Percentiles rank a stretch among this genome's conserved stretches.
Evolutionary conservation across 2,797 vertebrate genomes (phyloP).

Genomic region (Sternarchorhynchus goeldii): DNA sequence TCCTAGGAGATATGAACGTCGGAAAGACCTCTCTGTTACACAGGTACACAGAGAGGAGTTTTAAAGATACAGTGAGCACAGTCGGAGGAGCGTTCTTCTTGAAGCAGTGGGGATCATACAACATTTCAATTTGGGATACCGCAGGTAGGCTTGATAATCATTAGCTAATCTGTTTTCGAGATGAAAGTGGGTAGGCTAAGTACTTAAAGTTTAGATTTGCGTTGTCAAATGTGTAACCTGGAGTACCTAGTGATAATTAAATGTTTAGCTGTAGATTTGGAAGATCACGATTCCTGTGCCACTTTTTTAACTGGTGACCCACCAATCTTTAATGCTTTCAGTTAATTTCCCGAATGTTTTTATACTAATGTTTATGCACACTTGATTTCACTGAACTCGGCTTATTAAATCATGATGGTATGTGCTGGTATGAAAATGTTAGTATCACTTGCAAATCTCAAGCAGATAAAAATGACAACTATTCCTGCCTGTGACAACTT

Average conservation of each 20-base stretch:
- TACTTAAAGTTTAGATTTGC: background rate
- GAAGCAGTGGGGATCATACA: constrained; percentile 93
- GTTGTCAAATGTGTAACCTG: background rate
- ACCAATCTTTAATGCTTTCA: background rate
- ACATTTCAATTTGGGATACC: constrained; percentile 96
- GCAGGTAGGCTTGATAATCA: constrained; percentile 76
- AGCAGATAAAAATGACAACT: background rate
- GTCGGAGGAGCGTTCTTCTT: constrained; percentile 95
- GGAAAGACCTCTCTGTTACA: constrained; percentile 95
- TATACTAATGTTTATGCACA: background rate
- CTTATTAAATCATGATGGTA: too few species aligned
- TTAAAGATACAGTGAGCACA: constrained; percentile 93
- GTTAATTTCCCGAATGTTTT: background rate
- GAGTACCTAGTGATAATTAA: background rate
- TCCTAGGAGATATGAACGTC: constrained; percentile 94
- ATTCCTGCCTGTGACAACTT: background rate
- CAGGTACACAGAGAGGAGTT: constrained; percentile 91
- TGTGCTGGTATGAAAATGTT: too few species aligned
- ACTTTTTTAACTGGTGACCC: background rate
- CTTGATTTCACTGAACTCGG: too few species aligned
- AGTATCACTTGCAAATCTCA: too few species aligned
- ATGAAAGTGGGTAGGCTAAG: background rate
- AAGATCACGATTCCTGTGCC: background rate
- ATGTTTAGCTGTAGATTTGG: background rate
- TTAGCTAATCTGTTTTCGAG: background rate